Evolutionary conservation across 2,113 vertebrate genomes (phyloP).

Genomic region (Pachycephala philippinensis): DNA sequence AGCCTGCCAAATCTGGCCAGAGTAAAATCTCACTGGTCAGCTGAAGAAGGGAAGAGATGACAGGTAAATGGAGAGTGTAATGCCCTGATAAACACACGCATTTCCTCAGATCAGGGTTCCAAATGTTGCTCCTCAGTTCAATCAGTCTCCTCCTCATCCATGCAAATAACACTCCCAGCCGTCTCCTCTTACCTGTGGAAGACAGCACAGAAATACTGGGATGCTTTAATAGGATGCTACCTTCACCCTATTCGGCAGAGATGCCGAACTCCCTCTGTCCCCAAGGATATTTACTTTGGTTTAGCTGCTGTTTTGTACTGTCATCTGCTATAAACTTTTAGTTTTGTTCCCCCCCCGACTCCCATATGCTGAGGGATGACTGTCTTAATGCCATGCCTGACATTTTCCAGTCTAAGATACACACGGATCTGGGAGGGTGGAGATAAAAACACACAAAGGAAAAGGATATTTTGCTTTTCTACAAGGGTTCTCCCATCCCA

Average conservation of each 20-base stretch:
- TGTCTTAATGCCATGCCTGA: not conserved
- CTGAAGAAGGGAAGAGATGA: not conserved
- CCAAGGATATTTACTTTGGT: not conserved
- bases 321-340: not conserved
- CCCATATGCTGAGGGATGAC: not conserved
- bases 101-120: not conserved
- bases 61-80: not conserved
- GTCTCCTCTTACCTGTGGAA: not conserved
- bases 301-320: not conserved
- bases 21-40: not conserved
- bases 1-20: not conserved
- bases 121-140: not conserved
- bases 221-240: not conserved
- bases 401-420: not conserved
- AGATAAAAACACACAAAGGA: not conserved
- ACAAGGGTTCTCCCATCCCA: not conserved
- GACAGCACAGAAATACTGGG: not conserved
- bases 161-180: not conserved
- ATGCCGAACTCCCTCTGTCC: not conserved
- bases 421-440: accelerated
- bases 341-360: accelerated
- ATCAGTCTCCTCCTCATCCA: not conserved
- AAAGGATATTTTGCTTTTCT: not conserved
- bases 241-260: not conserved
- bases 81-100: not conserved